Evolutionary conservation across 2,797 vertebrate genomes (phyloP).

Genomic region (Pseudochirops corinnae): DNA sequence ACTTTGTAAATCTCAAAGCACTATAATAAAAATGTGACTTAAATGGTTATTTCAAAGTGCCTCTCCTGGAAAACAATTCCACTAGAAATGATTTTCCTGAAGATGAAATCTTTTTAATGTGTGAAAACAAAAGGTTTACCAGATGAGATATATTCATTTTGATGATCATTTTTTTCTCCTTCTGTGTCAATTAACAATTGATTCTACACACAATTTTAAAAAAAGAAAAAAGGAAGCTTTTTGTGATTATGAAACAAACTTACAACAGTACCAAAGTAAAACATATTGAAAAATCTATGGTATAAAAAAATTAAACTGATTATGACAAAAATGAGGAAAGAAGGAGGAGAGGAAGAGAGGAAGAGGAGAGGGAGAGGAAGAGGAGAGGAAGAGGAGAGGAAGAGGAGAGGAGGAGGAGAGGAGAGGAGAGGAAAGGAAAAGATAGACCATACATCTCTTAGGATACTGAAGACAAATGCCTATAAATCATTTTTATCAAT

Average conservation of each 20-base stretch:
- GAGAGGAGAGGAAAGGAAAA: neutral
- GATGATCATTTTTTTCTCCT: constrained; percentile 13
- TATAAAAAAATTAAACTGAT: constrained; percentile 15
- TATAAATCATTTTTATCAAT: neutral
- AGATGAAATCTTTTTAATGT: neutral
- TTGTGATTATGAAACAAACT: constrained; percentile 36
- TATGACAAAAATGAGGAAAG: neutral
- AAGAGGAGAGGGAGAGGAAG: too few relatives aligned
- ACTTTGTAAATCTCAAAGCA: neutral
- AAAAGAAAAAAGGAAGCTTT: constrained; percentile 24
- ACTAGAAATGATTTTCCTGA: neutral
- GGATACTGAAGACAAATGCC: neutral
- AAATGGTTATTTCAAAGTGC: neutral
- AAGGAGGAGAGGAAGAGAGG: neutral
- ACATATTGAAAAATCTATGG: neutral
- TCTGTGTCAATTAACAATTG: constrained; percentile 52
- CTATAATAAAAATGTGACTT: neutral
- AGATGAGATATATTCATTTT: constrained; percentile 7
- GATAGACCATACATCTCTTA: neutral
- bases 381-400: too few relatives aligned
- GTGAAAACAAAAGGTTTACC: neutral
- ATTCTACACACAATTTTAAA: neutral
- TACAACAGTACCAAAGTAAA: constrained; percentile 50
- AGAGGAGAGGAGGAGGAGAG: too few relatives aligned
- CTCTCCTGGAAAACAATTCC: neutral